A percentile compares a stretch with the other conserved stretches of the same genome.
Conservation (phyloP, 2,888 invertebrate species). For the Leptopterna dolabrata region DNA sequence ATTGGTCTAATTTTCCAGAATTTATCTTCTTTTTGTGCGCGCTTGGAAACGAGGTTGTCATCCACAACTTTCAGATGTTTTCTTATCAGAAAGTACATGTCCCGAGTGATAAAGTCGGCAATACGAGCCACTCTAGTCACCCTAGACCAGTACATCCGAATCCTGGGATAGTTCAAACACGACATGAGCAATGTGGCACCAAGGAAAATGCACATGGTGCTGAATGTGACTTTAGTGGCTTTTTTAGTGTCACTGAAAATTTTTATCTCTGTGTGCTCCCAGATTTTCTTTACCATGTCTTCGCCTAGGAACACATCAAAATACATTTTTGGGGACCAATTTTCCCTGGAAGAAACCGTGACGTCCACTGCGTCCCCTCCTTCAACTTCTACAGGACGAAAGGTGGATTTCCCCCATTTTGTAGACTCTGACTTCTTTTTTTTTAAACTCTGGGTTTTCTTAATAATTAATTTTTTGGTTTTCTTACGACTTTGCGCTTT, state of each 20-base stretch:
- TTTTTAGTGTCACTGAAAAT: too few relatives aligned
- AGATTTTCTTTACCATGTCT: too few relatives aligned
- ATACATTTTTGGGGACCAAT: neutral
- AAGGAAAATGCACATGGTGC: neutral
- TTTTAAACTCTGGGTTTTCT: too few relatives aligned
- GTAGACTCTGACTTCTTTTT: neutral
- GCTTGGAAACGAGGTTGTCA: neutral
- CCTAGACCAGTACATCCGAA: constrained; percentile 54
- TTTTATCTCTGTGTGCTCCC: too few relatives aligned
- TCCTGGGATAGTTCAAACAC: constrained; percentile 9
- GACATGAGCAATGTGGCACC: neutral
- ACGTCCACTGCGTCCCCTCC: neutral
- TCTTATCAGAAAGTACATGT: constrained; percentile 36
- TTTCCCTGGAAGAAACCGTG: neutral
- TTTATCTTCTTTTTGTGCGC: neutral
- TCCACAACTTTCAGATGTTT: neutral
- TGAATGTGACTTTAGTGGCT: too few relatives aligned
- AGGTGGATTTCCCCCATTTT: neutral
- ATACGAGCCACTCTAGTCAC: constrained; percentile 24
- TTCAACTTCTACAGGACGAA: neutral
- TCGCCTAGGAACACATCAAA: too few relatives aligned
- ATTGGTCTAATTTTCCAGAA: neutral
- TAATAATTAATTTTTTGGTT: neutral
- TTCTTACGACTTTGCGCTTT: neutral
- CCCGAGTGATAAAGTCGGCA: constrained; percentile 46